Evolutionary conservation across 2,797 vertebrate species (phyloP).

Genomic region (Anisognathus igniventris): DNA sequence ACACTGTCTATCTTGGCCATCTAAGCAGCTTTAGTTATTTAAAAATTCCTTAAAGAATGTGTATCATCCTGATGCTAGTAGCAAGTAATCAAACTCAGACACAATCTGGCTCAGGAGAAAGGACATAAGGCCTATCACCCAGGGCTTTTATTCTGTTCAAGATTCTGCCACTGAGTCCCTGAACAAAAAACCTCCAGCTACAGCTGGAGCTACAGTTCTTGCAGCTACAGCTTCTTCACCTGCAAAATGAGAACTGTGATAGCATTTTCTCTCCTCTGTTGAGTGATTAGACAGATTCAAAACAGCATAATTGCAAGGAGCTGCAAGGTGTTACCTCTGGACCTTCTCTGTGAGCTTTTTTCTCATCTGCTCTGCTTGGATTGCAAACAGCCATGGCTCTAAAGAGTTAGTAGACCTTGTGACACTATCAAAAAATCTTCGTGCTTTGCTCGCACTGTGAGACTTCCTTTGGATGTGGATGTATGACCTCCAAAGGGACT

Average conservation of each 20-base stretch:
- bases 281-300: not conserved
- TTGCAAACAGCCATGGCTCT: conserved; percentile 88
- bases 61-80: not conserved
- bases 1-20: not conserved
- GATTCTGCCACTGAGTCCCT: not conserved
- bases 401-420: conserved; percentile 73
- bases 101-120: not conserved
- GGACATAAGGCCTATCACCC: not conserved
- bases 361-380: conserved; percentile 87
- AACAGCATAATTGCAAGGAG: not conserved
- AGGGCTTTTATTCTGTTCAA: not conserved
- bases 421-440: conserved; percentile 85
- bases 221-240: not conserved
- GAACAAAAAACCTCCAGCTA: not conserved
- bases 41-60: not conserved
- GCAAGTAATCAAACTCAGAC: not conserved
- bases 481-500: conserved; percentile 85
- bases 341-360: conserved; percentile 84
- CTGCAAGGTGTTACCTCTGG: conserved; percentile 79
- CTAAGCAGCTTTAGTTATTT: not conserved
- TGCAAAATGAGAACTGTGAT: not conserved
- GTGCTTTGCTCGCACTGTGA: conserved; percentile 84
- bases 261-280: not conserved
- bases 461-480: conserved; percentile 84
- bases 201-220: not conserved